Percentiles rank a stretch among this genome's conserved stretches.
phyloP scores from a whole-genome alignment of 1,140 invertebrate species.

The Bathynomus jamesi region DNA sequence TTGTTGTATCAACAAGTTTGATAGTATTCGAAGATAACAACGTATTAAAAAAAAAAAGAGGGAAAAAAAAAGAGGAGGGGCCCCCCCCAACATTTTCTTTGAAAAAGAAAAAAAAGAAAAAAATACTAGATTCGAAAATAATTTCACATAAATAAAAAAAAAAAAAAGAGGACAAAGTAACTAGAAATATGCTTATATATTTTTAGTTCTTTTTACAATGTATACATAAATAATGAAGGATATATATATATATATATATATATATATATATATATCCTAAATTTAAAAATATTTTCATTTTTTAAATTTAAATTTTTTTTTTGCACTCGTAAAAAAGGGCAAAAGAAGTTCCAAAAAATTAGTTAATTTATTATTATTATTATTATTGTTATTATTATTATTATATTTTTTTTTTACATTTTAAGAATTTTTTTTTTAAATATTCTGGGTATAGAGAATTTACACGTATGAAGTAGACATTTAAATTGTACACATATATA shows the following conservation, averaged over 20 bases:
- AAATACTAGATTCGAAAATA: background rate
- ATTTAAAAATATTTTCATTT: background rate
- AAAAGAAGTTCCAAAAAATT: background rate
- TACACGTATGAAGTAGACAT: too few relatives aligned
- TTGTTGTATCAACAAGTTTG: background rate
- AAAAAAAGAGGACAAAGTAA: background rate
- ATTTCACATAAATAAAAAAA: background rate
- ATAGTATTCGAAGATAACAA: background rate
- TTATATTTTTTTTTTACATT: background rate
- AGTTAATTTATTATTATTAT: background rate
- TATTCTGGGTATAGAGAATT: background rate
- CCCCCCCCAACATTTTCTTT: too few relatives aligned
- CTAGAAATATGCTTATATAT: background rate
- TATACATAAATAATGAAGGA: background rate
- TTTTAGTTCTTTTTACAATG: background rate
- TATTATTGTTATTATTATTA: background rate
- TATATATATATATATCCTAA: conserved; percentile 1
- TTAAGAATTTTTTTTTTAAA: background rate
- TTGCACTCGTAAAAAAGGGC: background rate
- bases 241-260: conserved; percentile 1
- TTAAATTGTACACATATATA: background rate
- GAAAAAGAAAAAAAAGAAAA: background rate
- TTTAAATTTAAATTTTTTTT: background rate
- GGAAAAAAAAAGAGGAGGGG: background rate
- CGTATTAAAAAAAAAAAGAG: background rate